Evolutionary conservation across 1,140 invertebrate genomes (phyloP).

Genomic region (Nilaparvata lugens): DNA sequence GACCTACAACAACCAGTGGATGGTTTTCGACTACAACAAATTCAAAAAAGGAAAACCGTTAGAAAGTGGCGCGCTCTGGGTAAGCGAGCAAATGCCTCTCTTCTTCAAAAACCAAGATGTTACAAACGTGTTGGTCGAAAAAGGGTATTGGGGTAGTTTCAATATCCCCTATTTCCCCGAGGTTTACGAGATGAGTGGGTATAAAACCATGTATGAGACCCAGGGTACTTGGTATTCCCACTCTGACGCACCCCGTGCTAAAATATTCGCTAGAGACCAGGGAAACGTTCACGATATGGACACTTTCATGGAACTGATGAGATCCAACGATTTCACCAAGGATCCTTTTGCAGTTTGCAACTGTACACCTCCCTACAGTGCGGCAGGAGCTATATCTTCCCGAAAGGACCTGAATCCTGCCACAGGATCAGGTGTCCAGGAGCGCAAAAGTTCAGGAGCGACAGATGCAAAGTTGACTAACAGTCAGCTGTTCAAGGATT

Average conservation of each 20-base stretch:
- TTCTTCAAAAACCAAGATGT: neutral
- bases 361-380: slow-evolving; percentile 62
- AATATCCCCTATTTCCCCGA: slow-evolving; percentile 58
- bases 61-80: neutral
- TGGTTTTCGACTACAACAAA: slow-evolving; percentile 57
- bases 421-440: neutral
- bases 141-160: slow-evolving; percentile 61
- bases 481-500: neutral
- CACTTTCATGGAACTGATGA: slow-evolving; percentile 51
- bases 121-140: neutral
- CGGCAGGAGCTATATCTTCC: slow-evolving; percentile 60
- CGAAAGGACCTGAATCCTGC: neutral
- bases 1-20: slow-evolving; percentile 85
- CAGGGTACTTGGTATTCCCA: slow-evolving; percentile 64
- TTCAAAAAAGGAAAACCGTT: slow-evolving; percentile 16
- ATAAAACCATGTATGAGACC: slow-evolving; percentile 43
- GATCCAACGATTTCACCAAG: slow-evolving; percentile 63
- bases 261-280: slow-evolving; percentile 40
- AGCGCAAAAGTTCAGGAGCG: neutral
- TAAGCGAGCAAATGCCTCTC: neutral
- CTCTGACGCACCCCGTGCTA: slow-evolving; percentile 51
- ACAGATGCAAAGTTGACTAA: neutral
- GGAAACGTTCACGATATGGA: slow-evolving; percentile 40
- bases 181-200: slow-evolving; percentile 55
- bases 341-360: slow-evolving; percentile 56